Conservation (phyloP, 2,797 vertebrate species). For the Dendrocincla fuliginosa region DNA sequence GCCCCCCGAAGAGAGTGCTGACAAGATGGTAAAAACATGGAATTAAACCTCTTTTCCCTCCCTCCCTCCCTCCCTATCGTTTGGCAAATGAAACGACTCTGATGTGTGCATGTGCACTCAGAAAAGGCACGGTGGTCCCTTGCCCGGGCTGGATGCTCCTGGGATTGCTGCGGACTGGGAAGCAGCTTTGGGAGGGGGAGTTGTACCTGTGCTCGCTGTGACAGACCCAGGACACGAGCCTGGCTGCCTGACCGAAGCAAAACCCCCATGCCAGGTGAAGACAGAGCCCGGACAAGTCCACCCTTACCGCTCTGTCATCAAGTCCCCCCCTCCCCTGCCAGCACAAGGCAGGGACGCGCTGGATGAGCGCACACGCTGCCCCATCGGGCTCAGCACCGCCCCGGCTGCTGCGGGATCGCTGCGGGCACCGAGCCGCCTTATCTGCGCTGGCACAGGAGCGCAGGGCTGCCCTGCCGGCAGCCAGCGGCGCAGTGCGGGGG, state of each 20-base stretch:
- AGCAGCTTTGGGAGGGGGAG: fast-evolving
- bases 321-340: fast-evolving
- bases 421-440: conserved; percentile 25
- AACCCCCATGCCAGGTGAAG: fast-evolving
- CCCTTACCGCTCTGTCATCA: fast-evolving
- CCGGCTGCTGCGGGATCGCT: not conserved
- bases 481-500: not conserved
- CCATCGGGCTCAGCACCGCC: not conserved
- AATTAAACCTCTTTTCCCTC: not conserved
- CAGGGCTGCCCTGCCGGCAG: conserved; percentile 27
- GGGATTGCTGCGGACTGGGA: fast-evolving
- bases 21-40: not conserved
- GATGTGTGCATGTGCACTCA: fast-evolving
- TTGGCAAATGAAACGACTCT: not conserved
- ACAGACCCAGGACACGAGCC: not conserved
- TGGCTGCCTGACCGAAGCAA: fast-evolving
- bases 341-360: fast-evolving
- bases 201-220: fast-evolving
- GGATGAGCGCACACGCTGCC: not conserved
- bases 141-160: no score
- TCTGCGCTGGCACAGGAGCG: not conserved
- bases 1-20: not conserved
- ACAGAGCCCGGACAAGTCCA: not conserved
- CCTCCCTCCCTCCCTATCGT: not conserved
- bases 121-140: fast-evolving